Percentiles rank a stretch among this genome's conserved stretches.
These are phyloP conservation scores for Girardinus metallicus DNA, from an alignment of 2,797 vertebrate genomes.

Conservation along the genomic window DNA sequence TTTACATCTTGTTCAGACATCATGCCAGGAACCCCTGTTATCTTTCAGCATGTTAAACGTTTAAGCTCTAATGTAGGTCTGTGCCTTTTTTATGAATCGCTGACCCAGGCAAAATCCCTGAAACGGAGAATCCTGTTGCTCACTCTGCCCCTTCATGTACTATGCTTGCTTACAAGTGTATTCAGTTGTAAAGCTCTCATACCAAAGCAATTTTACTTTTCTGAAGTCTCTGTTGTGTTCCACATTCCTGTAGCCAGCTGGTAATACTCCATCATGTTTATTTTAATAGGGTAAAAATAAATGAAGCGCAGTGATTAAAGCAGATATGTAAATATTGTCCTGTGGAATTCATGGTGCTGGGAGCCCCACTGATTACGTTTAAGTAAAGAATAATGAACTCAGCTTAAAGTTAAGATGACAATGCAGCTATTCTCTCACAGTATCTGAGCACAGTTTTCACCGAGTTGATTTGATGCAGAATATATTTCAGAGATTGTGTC, in stretches of 20 bases:
- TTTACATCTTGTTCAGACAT: slow-evolving; percentile 70
- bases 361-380: slow-evolving; percentile 77
- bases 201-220: slow-evolving; percentile 63
- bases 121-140: slow-evolving; percentile 35
- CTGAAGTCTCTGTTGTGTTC: slow-evolving; percentile 48
- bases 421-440: slow-evolving; percentile 66
- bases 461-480: not conserved
- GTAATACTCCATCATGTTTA: slow-evolving; percentile 77
- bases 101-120: slow-evolving; percentile 46
- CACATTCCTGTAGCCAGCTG: slow-evolving; percentile 74
- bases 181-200: slow-evolving; percentile 65
- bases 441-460: slow-evolving; percentile 20
- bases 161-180: slow-evolving; percentile 32
- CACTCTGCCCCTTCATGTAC: slow-evolving; percentile 15
- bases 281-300: slow-evolving; percentile 79
- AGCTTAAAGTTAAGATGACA: slow-evolving; percentile 58
- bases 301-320: slow-evolving; percentile 81
- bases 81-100: slow-evolving; percentile 42
- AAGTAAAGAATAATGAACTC: slow-evolving; percentile 81
- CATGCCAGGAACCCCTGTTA: slow-evolving; percentile 51
- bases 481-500: not conserved
- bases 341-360: slow-evolving; percentile 46
- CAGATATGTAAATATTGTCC: slow-evolving; percentile 78
- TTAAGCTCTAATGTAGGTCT: slow-evolving; percentile 53
- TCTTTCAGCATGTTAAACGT: slow-evolving; percentile 60